Evolutionary conservation across 2,888 invertebrate genomes (phyloP).

Genomic region (Laothoe populi): DNA sequence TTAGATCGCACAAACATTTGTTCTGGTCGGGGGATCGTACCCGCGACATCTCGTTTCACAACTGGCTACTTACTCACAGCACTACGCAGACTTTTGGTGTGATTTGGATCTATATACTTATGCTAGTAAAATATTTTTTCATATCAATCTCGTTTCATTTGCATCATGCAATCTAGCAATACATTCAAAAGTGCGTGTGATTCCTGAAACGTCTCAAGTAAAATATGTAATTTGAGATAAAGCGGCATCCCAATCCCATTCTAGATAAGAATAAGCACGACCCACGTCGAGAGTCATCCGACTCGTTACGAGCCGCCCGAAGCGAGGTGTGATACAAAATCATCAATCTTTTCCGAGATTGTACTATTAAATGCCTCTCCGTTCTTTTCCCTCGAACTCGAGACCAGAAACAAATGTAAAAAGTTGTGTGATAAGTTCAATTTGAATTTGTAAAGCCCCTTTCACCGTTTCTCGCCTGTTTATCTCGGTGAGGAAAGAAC

Average conservation of each 20-base stretch:
- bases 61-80: too few relatives aligned
- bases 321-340: conserved; percentile 85
- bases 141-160: neutral
- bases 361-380: conserved; percentile 85
- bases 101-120: too few relatives aligned
- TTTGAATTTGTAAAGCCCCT: conserved; percentile 86
- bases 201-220: conserved; percentile 77
- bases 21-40: too few relatives aligned
- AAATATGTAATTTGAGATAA: conserved; percentile 85
- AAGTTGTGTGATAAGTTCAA: conserved; percentile 86
- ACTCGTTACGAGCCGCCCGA: conserved; percentile 83
- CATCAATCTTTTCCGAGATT: conserved; percentile 84
- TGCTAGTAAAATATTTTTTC: neutral
- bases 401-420: conserved; percentile 85
- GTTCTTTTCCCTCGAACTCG: conserved; percentile 81
- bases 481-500: conserved; percentile 81
- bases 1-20: too few relatives aligned
- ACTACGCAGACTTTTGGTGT: too few relatives aligned
- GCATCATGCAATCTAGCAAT: conserved; percentile 24
- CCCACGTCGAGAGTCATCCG: conserved; percentile 80
- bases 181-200: conserved; percentile 53
- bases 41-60: too few relatives aligned
- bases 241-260: conserved; percentile 82
- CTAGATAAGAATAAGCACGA: conserved; percentile 82
- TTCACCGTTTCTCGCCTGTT: conserved; percentile 84